These are phyloP conservation scores for Esox niger DNA, from an alignment of 2,113 vertebrate species.

Conservation along the genomic window DNA sequence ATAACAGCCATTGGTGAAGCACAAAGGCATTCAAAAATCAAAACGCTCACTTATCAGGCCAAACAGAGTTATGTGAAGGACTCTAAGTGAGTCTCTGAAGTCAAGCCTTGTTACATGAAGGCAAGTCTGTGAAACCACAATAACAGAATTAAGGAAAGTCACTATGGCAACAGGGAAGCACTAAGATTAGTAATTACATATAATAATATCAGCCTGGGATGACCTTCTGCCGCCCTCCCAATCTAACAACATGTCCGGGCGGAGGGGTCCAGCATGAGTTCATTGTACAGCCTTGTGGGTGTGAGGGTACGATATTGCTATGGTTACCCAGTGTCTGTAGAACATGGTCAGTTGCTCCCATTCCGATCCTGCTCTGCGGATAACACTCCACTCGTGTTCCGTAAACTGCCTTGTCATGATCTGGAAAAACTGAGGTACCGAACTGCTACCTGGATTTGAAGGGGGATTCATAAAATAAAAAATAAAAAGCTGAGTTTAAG, in stretches of 20 bases:
- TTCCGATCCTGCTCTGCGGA: slow-evolving; percentile 80
- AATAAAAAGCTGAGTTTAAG: background rate
- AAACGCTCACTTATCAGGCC: background rate
- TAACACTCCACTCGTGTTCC: slow-evolving; percentile 84
- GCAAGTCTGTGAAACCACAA: slow-evolving; percentile 55
- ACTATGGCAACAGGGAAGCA: slow-evolving; percentile 64
- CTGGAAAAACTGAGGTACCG: slow-evolving; percentile 88
- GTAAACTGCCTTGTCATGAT: slow-evolving; percentile 97
- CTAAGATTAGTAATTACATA: slow-evolving; percentile 63
- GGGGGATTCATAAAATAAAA: background rate
- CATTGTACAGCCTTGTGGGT: slow-evolving; percentile 14
- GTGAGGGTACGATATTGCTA: slow-evolving; percentile 30
- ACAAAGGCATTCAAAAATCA: too few relatives aligned
- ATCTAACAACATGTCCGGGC: slow-evolving; percentile 51
- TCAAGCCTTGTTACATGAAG: slow-evolving; percentile 47
- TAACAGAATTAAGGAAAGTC: slow-evolving; percentile 64
- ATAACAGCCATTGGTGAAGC: too few relatives aligned
- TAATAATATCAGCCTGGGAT: slow-evolving; percentile 66
- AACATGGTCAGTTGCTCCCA: slow-evolving; percentile 87
- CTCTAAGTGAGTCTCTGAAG: slow-evolving; percentile 8
- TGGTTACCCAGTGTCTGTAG: slow-evolving; percentile 94
- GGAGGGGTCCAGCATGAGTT: slow-evolving; percentile 14
- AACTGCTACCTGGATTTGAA: slow-evolving; percentile 78
- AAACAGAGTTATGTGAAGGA: slow-evolving; percentile 2
- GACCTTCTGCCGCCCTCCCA: slow-evolving; percentile 59